Conservation (phyloP, 2,888 invertebrate genomes). For the Cosmopolites sordidus region DNA sequence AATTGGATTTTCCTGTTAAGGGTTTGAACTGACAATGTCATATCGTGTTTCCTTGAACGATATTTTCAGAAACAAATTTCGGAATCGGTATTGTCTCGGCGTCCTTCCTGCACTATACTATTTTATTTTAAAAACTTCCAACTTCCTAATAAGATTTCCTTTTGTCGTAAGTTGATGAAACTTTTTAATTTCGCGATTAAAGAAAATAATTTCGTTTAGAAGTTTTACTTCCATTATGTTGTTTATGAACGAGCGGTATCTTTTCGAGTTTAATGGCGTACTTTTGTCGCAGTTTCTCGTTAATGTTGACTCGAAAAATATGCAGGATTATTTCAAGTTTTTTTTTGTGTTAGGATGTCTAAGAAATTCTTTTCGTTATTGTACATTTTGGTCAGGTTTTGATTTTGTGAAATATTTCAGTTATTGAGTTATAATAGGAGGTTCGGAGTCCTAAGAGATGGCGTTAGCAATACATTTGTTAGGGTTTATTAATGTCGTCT, state of each 20-base stretch:
- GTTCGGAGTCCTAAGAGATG: too few relatives aligned
- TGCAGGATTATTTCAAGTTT: too few relatives aligned
- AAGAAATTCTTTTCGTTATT: too few relatives aligned
- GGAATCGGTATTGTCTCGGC: background rate
- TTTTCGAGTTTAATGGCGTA: background rate
- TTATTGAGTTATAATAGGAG: too few relatives aligned
- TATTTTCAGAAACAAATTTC: background rate
- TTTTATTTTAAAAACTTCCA: background rate
- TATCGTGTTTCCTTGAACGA: too few relatives aligned
- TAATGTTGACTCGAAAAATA: background rate
- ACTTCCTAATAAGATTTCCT: background rate
- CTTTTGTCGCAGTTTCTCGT: background rate
- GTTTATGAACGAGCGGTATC: background rate
- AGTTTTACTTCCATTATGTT: slow-evolving; percentile 1
- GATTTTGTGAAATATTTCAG: too few relatives aligned
- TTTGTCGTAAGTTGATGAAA: slow-evolving; percentile 1
- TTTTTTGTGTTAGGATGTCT: too few relatives aligned
- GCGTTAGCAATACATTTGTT: too few relatives aligned
- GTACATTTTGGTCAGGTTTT: too few relatives aligned
- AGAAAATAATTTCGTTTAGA: background rate
- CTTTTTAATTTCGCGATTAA: slow-evolving; percentile 2
- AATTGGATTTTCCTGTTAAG: too few relatives aligned
- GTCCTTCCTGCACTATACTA: background rate
- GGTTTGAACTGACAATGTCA: too few relatives aligned
- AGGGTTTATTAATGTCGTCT: too few relatives aligned